phyloP scores from a whole-genome alignment of 1,140 invertebrate species.

The Drosophila cardini region DNA sequence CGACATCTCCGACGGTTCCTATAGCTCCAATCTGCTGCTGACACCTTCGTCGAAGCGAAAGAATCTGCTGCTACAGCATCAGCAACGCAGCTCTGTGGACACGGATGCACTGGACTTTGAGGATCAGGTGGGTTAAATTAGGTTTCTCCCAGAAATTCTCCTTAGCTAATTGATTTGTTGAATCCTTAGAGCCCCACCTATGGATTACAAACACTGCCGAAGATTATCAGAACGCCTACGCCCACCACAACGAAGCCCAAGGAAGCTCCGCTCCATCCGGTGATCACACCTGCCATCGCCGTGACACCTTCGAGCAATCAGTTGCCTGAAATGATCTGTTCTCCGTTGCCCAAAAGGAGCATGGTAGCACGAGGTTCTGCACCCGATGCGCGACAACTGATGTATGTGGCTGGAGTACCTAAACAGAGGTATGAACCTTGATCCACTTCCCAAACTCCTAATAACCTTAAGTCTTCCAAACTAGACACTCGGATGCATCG shows the following conservation, averaged over 20 bases:
- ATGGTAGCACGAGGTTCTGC: conserved; percentile 61
- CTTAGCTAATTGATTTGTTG: background rate
- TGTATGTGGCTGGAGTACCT: conserved; percentile 50
- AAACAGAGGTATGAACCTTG: conserved; percentile 58
- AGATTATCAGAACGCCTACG: conserved; percentile 66
- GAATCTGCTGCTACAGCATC: conserved; percentile 91
- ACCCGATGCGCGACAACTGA: conserved; percentile 63
- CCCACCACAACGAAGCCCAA: conserved; percentile 49
- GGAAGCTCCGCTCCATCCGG: conserved; percentile 25
- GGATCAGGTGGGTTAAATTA: conserved; percentile 86
- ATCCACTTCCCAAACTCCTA: no score
- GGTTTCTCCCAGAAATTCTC: no score
- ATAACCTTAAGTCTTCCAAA: background rate
- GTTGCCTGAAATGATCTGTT: conserved; percentile 33
- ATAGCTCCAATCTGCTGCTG: conserved; percentile 85
- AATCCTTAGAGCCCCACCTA: conserved; percentile 72
- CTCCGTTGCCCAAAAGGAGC: conserved; percentile 62
- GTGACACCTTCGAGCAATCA: conserved; percentile 64
- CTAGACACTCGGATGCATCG: conserved; percentile 70
- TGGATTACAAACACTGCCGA: conserved; percentile 70
- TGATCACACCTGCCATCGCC: conserved; percentile 54
- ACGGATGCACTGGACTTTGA: conserved; percentile 91
- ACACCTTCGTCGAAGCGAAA: conserved; percentile 91
- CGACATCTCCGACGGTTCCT: conserved; percentile 85
- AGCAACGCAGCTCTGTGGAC: conserved; percentile 93